Conservation (phyloP, 2,113 vertebrate species). For the Saimiri boliviensis region DNA sequence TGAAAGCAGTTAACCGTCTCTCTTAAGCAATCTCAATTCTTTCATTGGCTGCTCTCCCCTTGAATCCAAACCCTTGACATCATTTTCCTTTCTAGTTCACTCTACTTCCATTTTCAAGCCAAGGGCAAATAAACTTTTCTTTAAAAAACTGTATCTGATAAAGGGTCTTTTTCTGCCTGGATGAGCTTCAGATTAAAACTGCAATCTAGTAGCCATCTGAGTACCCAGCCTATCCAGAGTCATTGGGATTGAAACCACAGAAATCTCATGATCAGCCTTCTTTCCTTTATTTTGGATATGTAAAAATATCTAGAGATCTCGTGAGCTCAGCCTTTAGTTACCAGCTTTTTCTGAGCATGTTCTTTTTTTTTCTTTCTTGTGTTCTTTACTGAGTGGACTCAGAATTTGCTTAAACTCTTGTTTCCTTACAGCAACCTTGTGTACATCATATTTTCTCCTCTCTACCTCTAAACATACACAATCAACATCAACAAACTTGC, state of each 20-base stretch:
- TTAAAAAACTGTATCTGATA: background rate
- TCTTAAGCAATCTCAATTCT: background rate
- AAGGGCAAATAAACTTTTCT: background rate
- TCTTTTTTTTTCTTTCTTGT: background rate
- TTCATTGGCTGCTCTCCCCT: background rate
- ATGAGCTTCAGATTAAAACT: background rate
- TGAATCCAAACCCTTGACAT: background rate
- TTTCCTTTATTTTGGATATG: background rate
- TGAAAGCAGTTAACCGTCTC: background rate
- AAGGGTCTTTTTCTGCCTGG: background rate
- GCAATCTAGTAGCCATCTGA: background rate
- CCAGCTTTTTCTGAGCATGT: background rate
- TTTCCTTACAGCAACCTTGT: background rate
- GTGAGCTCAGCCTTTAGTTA: background rate
- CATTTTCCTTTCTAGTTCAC: background rate
- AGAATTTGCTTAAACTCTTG: background rate
- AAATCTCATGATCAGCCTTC: background rate
- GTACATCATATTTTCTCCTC: background rate
- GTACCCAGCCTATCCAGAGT: background rate
- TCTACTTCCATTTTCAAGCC: background rate
- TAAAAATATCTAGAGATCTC: background rate
- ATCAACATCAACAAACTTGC: background rate
- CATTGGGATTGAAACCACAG: background rate
- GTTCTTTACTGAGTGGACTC: background rate
- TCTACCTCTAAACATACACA: background rate